phyloP scores from a whole-genome alignment of 2,797 vertebrate genomes.

The Myripristis murdjan region DNA sequence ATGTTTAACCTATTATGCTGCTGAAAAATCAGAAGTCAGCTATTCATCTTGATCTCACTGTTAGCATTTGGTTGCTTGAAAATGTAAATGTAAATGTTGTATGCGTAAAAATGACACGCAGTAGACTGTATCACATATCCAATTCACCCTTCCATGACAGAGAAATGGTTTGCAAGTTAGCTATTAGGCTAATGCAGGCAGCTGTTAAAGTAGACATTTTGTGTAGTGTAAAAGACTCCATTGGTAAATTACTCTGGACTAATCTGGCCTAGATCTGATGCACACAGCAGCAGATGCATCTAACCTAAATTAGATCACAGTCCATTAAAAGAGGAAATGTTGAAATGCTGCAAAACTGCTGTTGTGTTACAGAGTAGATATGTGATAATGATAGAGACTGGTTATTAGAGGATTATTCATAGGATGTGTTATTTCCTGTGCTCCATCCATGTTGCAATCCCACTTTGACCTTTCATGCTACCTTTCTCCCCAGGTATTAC shows the following conservation, averaged over 20 bases:
- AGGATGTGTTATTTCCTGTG: not conserved
- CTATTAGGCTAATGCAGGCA: not conserved
- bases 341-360: not conserved
- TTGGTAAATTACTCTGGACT: not conserved
- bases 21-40: no score
- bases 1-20: no score
- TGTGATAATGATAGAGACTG: not conserved
- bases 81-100: no score
- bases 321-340: not conserved
- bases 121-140: no score
- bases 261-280: no score
- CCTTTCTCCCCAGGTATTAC: conserved; percentile 69
- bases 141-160: no score
- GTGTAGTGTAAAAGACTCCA: not conserved
- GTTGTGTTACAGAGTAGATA: not conserved
- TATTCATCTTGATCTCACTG: no score
- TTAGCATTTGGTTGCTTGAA: no score
- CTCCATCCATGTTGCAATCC: not conserved
- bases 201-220: not conserved
- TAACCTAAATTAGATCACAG: not conserved
- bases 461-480: not conserved
- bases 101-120: no score
- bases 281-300: not conserved
- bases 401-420: not conserved
- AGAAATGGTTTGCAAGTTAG: not conserved